Evolutionary conservation across 2,888 invertebrate genomes (phyloP).

Genomic region (Polyommatus iphigenia): DNA sequence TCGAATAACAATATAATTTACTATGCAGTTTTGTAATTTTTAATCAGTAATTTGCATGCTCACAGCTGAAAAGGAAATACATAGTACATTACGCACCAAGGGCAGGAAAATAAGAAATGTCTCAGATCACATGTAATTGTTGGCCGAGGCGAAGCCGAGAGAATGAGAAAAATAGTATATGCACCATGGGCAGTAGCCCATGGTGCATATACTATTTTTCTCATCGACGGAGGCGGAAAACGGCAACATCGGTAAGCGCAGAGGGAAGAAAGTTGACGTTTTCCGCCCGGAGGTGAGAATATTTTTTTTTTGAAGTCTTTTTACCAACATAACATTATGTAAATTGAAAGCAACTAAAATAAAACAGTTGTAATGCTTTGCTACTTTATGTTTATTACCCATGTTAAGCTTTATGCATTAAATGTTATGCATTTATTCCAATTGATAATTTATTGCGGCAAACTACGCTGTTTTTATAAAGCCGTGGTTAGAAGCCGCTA

Average conservation of each 20-base stretch:
- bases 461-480: slow-evolving; percentile 13
- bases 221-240: no score
- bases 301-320: neutral
- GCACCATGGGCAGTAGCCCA: no score
- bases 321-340: neutral
- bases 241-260: no score
- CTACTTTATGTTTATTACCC: neutral
- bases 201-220: no score
- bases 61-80: neutral
- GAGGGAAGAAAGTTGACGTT: no score
- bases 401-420: neutral
- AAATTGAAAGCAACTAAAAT: neutral
- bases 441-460: slow-evolving; percentile 16
- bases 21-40: neutral
- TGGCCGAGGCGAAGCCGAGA: no score
- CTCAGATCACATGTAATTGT: no score
- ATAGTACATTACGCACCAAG: no score
- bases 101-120: no score
- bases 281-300: no score
- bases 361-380: neutral
- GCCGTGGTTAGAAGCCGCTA: neutral
- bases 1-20: neutral
- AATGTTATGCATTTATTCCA: slow-evolving; percentile 13
- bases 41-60: neutral
- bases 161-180: no score